Base-by-base conservation (phyloP, 2,888 invertebrate species). In the Melangyna quadrimaculata region DNA sequence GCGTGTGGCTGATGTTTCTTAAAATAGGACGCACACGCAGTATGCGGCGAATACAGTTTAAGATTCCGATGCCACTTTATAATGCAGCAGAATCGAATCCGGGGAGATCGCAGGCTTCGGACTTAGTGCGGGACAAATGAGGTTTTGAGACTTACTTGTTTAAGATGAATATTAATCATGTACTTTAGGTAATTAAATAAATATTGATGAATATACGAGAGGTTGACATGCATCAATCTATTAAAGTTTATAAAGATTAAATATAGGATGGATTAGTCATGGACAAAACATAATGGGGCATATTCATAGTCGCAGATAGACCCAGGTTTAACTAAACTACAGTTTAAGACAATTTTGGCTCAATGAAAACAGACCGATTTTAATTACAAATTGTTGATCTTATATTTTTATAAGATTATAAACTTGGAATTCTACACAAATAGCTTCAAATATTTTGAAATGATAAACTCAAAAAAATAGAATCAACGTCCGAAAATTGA, bases 1-100 rank as follows among this genome's bases (percentile, higher is more conserved):
- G 80, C 84, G 84, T 80, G 84, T 80, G 84, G 79, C 80, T 72
- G 67, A 67, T 61, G 67, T 53, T 59, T 84, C 74, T 77, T 61
- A 72, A 84, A 77, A 77, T 80, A 80, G 22, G 17, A 57, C 22
- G 35, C 69, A 53, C 40, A 51, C 55, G 27, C 19, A 27, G 27
- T 43, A 59, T 29, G 43, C 22, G 14, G 12, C 6, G 27, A 51
- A 24, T 63, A 65, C 40, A 40, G 55, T 32, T n/a, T 43, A 53
- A 14, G 24, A 37, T 12, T 35, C 32, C n/a, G 27, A 59, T 43
- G 29, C 57, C 32, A 67, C n/a, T 35, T 24, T 14, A 17, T 29
- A 55, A 55, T 55, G 32, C 12, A n/a, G 53, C 14, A 35, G 17
- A 19, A n/a, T 35, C n/a, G 12, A 32, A 12, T 53, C 24, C 7